Conservation (phyloP, 2,888 invertebrate species). For the Drosophila paranaensis region DNA sequence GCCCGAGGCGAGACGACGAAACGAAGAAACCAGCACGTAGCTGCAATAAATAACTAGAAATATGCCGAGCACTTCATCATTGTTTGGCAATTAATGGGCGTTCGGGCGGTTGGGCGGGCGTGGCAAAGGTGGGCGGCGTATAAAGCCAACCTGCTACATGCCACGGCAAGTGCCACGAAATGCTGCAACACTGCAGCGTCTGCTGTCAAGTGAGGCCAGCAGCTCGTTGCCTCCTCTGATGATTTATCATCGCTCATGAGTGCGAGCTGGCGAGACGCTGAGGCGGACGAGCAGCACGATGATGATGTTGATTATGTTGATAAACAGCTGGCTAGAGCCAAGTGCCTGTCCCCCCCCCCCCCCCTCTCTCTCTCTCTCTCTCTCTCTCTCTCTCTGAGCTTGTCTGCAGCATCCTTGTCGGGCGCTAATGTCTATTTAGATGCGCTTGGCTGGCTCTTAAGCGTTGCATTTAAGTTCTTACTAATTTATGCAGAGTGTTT, state of each 20-base stretch:
- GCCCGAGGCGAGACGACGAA: constrained; percentile 1
- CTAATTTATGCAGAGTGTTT: constrained; percentile 68
- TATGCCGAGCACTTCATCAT: constrained; percentile 66
- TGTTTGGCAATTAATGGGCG: constrained; percentile 76
- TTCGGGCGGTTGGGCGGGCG: not conserved
- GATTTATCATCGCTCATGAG: constrained; percentile 71
- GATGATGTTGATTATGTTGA: constrained; percentile 37
- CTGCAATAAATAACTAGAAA: constrained; percentile 53
- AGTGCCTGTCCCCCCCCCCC: constrained; percentile 36
- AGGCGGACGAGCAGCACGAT: not conserved
- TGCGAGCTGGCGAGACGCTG: constrained; percentile 18
- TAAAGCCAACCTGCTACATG: constrained; percentile 34
- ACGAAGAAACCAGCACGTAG: constrained; percentile 34
- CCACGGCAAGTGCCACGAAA: constrained; percentile 42
- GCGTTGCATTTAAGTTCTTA: constrained; percentile 61
- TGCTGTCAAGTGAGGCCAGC: constrained; percentile 75
- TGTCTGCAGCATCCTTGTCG: constrained; percentile 43
- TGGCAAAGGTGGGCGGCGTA: constrained; percentile 1
- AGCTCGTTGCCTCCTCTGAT: constrained; percentile 69
- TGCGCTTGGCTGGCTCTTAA: constrained; percentile 50
- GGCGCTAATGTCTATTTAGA: constrained; percentile 66
- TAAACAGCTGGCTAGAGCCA: constrained; percentile 55
- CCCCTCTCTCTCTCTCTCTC: too few relatives aligned
- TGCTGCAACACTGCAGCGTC: constrained; percentile 62
- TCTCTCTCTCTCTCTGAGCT: not conserved